These are phyloP conservation scores for Platalea minor DNA, from an alignment of 2,797 vertebrate genomes.

Conservation along the genomic window DNA sequence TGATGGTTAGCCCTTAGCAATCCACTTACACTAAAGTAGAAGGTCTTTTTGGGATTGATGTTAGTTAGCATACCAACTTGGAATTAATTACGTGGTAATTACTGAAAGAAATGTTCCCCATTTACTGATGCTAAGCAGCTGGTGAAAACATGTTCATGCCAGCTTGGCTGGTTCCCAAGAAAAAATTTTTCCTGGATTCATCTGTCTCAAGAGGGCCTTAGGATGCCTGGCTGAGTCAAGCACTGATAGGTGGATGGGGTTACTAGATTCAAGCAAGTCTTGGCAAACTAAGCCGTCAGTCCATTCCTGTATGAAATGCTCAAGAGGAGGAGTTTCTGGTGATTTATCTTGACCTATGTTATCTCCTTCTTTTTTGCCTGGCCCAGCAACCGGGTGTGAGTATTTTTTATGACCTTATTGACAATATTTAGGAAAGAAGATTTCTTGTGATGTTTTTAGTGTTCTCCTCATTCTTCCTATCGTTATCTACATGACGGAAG, in stretches of 20 bases:
- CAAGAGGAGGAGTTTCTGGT: background rate
- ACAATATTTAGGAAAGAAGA: background rate
- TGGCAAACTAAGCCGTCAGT: rapidly evolving
- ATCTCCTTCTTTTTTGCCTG: rapidly evolving
- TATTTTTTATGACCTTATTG: background rate
- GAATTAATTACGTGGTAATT: background rate
- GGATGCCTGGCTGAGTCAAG: background rate
- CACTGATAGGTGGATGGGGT: background rate
- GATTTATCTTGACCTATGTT: background rate
- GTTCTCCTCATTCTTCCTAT: background rate
- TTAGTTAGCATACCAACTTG: background rate
- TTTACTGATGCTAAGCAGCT: background rate
- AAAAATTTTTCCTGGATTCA: background rate
- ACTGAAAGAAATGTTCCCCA: background rate
- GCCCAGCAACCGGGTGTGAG: background rate
- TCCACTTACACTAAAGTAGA: background rate
- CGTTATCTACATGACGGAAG: background rate
- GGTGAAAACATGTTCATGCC: background rate
- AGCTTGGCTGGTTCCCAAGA: background rate
- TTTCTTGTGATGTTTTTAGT: background rate
- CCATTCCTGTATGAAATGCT: background rate
- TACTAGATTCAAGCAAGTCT: background rate
- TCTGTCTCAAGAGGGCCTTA: background rate
- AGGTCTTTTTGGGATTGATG: rapidly evolving
- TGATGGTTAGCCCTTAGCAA: background rate